These are phyloP conservation scores for Acronicta leporina DNA, from an alignment of 2,888 invertebrate species.

Conservation along the genomic window DNA sequence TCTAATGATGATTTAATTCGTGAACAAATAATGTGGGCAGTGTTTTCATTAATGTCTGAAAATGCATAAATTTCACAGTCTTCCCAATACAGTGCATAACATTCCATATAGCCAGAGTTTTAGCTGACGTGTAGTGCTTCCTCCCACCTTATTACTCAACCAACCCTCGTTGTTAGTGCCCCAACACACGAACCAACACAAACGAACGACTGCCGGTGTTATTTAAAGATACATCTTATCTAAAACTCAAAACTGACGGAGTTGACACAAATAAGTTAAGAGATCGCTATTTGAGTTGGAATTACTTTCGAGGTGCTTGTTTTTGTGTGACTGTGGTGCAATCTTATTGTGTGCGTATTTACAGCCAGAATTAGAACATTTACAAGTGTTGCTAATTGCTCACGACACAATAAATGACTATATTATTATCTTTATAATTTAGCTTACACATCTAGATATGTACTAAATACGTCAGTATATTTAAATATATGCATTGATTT, in stretches of 20 bases:
- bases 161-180: conserved; percentile 55
- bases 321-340: conserved; percentile 19
- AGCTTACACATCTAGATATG: too few relatives aligned
- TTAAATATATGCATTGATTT: too few relatives aligned
- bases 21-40: too few relatives aligned
- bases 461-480: too few relatives aligned
- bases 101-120: conserved; percentile 37
- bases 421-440: too few relatives aligned
- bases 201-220: conserved; percentile 21
- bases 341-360: conserved; percentile 1
- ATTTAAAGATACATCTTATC: conserved; percentile 37
- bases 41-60: conserved; percentile 19
- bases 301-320: conserved; percentile 21
- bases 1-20: too few relatives aligned
- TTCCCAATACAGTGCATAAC: conserved; percentile 38
- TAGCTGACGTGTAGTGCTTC: conserved; percentile 65
- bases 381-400: conserved; percentile 5
- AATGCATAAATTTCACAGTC: conserved; percentile 32
- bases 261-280: conserved; percentile 38
- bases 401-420: neutral
- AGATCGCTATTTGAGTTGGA: conserved; percentile 26
- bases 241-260: conserved; percentile 30
- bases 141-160: conserved; percentile 63
- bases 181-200: conserved; percentile 36
- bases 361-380: conserved; percentile 2